Evolutionary conservation across 1,140 invertebrate genomes (phyloP).

Genomic region (Ylistrum balloti): DNA sequence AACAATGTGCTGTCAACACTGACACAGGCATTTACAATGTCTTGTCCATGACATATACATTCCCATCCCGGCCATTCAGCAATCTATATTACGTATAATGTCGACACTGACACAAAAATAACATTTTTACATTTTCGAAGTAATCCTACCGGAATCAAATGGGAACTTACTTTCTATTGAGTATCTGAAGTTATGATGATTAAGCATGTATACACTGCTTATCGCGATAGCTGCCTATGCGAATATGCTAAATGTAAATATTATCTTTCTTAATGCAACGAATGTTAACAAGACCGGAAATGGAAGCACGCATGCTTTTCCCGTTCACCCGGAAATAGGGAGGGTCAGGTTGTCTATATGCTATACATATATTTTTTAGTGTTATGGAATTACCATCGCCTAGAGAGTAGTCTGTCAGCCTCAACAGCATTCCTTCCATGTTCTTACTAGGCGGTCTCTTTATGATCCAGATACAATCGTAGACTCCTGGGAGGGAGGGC

Average conservation of each 20-base stretch:
- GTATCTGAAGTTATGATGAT: not conserved
- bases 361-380: not conserved
- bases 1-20: not conserved
- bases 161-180: not conserved
- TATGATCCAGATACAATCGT: conserved; percentile 79
- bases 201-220: not conserved
- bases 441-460: conserved; percentile 67
- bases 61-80: not conserved
- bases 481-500: conserved; percentile 63
- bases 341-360: not conserved
- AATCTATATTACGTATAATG: not conserved
- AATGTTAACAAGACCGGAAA: not conserved
- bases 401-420: conserved; percentile 71
- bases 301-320: not conserved
- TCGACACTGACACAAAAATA: not conserved
- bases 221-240: not conserved
- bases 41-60: not conserved
- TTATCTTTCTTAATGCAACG: not conserved
- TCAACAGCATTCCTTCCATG: conserved; percentile 72
- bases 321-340: not conserved
- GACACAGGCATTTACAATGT: conserved; percentile 3
- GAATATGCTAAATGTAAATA: not conserved
- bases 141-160: not conserved
- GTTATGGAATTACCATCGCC: conserved; percentile 70
- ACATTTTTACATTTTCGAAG: not conserved